Base-by-base conservation (phyloP, 1,140 invertebrate genomes). In the Halesus radiatus region DNA sequence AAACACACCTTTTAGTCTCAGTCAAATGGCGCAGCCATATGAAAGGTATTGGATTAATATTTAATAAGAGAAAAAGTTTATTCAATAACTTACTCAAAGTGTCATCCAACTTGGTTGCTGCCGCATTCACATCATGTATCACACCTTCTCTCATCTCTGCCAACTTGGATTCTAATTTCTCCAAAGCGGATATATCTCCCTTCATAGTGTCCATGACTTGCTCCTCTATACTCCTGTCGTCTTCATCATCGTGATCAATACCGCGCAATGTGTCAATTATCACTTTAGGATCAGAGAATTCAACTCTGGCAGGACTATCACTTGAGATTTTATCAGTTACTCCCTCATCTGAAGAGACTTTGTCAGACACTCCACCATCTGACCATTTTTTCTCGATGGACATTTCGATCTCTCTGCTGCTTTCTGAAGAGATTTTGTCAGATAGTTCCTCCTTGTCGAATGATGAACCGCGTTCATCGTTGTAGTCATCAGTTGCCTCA, bases 341-440 rank as follows among this genome's bases (percentile, higher is more conserved):
- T 23, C 87, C 89, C 81, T 89, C 88, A 86, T 90, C 89, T 0
- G 89, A 90, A 78, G 88, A 88, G 77, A 90, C 89, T 81, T 84
- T 88, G 78, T 89, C 88, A 32, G 89, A 90, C 78, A 88, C 86
- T n/a, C 86, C 88, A 18, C 88, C 88, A 79, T 90, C 89, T 5
- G 89, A 90, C 68, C 87, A 90, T 82, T 90, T 90, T 60, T 87
- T 84, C 26, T 90, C 89, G 5, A 45, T 45, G 22, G 89, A 90
- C 54, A 90, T 88, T 86, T 90, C 89, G 32, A 90, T 86, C 84
- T 90, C 89, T 73, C 88, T 84, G 78, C 89, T 90, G 83, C 87
- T 88, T 85, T 90, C 89, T n/a, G 89, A 90, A 37, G 89, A 90
- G 80, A 90, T 89, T 86, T 89, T 90, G 83, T 90, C 89, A 3